Conservation (phyloP, 1,140 invertebrate genomes). For the Bombus confusus region DNA sequence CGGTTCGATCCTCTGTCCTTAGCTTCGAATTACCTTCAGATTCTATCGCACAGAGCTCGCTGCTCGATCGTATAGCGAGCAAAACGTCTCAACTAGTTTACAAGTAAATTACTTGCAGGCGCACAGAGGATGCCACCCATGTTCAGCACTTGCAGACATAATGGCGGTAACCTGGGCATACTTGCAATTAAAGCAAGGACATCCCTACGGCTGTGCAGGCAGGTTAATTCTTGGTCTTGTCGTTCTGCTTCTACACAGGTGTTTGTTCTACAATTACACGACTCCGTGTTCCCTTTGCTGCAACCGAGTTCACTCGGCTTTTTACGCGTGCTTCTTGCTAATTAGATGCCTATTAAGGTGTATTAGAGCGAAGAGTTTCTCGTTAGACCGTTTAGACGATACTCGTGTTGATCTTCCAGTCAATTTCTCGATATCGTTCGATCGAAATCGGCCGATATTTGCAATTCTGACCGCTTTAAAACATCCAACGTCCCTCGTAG, state of each 20-base stretch:
- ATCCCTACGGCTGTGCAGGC: background rate
- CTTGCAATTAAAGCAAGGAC: constrained; percentile 14
- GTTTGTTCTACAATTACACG: background rate
- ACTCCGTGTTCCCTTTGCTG: background rate
- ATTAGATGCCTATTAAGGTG: background rate
- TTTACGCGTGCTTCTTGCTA: background rate
- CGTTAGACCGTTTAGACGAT: too few relatives aligned
- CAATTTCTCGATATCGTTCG: too few relatives aligned
- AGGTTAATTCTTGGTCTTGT: constrained; percentile 32
- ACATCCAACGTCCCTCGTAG: accelerated
- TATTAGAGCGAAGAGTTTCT: background rate
- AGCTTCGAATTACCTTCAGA: background rate
- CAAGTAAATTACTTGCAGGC: constrained; percentile 14
- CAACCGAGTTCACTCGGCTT: background rate
- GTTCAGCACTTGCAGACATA: constrained; percentile 20
- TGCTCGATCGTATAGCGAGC: background rate
- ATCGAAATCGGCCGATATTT: too few relatives aligned
- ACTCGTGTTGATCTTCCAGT: too few relatives aligned
- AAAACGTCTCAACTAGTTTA: constrained; percentile 21
- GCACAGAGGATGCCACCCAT: background rate
- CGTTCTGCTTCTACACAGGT: background rate
- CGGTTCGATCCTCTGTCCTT: background rate
- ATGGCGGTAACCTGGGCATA: background rate
- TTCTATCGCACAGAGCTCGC: background rate
- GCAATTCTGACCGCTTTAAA: too few relatives aligned